These are phyloP conservation scores for Oriolus oriolus DNA, from an alignment of 2,113 vertebrate genomes.

Conservation along the genomic window DNA sequence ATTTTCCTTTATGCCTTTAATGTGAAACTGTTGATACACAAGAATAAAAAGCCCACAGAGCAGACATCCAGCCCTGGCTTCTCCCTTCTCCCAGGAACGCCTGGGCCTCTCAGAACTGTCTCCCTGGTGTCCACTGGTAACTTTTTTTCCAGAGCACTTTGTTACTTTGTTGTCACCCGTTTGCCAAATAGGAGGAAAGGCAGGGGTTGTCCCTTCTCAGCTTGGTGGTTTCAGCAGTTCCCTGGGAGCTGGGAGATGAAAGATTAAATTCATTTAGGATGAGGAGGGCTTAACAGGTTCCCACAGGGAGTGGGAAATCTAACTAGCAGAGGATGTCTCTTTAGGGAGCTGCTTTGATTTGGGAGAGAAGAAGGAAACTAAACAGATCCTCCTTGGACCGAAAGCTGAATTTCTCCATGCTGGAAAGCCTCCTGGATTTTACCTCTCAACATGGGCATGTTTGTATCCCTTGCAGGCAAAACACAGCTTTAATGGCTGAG, in stretches of 20 bases:
- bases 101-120: neutral
- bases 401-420: neutral
- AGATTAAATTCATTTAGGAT: neutral
- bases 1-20: neutral
- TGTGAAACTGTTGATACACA: neutral
- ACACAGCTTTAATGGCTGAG: neutral
- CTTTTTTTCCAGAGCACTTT: neutral
- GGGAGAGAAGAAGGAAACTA: neutral
- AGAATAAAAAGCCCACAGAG: neutral
- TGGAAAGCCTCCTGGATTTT: conserved; percentile 7
- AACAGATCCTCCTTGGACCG: neutral
- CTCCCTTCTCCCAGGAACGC: neutral
- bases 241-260: conserved; percentile 5
- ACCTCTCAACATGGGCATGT: neutral
- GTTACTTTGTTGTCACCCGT: neutral
- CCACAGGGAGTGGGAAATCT: neutral
- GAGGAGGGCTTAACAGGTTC: neutral
- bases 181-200: neutral
- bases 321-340: neutral
- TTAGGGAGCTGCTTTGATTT: conserved; percentile 23
- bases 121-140: neutral
- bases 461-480: neutral
- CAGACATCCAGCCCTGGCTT: neutral
- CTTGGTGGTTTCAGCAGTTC: neutral
- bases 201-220: neutral